phyloP scores from a whole-genome alignment of 2,113 vertebrate genomes.

The Regulus satrapa region DNA sequence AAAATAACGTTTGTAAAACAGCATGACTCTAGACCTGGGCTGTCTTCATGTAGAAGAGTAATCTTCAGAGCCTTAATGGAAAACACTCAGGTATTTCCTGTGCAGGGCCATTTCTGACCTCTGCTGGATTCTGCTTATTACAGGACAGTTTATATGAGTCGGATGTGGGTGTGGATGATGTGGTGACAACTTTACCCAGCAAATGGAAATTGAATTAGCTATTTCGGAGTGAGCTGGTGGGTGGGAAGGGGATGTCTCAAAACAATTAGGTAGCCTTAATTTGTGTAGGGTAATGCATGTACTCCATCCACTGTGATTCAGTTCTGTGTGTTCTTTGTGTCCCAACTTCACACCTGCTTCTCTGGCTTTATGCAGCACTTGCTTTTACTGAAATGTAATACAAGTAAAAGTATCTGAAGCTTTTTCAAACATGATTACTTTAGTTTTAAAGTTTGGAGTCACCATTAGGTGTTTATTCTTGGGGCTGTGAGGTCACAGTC shows the following conservation, averaged over 20 bases:
- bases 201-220: conserved; percentile 50
- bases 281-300: not conserved
- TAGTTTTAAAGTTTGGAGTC: not conserved
- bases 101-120: conserved; percentile 42
- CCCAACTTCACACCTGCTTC: not conserved
- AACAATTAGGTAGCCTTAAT: conserved; percentile 21
- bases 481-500: not conserved
- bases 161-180: conserved; percentile 46
- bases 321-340: not conserved
- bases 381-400: not conserved
- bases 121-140: conserved; percentile 53
- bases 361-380: not conserved
- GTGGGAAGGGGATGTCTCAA: conserved; percentile 24
- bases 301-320: conserved; percentile 14
- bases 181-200: conserved; percentile 18
- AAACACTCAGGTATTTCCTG: conserved; percentile 50
- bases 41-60: not conserved
- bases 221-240: conserved; percentile 1
- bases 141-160: conserved; percentile 38
- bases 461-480: not conserved
- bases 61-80: not conserved
- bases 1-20: not conserved
- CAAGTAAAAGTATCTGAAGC: not conserved
- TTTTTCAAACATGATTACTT: not conserved
- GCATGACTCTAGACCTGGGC: not conserved